Conservation (phyloP, 2,888 invertebrate species). For the Phorcus lineatus region DNA sequence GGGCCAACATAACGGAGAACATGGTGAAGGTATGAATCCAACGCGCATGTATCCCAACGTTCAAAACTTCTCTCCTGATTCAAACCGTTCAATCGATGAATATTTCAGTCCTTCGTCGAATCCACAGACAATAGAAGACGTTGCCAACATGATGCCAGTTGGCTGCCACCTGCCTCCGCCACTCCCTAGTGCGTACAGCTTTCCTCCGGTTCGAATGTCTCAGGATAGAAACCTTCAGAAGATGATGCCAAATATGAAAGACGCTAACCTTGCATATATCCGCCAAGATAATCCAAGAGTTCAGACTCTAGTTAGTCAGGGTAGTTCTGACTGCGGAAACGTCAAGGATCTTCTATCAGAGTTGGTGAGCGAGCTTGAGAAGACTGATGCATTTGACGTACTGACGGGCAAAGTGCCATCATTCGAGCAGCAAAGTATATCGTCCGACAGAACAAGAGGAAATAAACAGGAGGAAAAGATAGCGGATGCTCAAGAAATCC, state of each 20-base stretch:
- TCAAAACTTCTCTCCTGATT: no score
- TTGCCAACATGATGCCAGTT: background rate
- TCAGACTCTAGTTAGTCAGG: no score
- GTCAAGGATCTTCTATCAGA: background rate
- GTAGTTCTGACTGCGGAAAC: background rate
- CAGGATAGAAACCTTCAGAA: no score
- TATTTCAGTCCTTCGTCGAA: background rate
- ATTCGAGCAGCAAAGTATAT: no score
- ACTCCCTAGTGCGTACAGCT: background rate
- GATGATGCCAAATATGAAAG: no score
- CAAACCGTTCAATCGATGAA: background rate
- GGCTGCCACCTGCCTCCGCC: background rate
- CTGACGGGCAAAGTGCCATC: background rate
- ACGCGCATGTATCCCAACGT: background rate
- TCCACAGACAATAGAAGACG: background rate
- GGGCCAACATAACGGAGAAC: background rate
- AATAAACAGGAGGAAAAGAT: no score
- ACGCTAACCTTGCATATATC: no score
- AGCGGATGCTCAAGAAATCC: no score
- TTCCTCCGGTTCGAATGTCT: no score
- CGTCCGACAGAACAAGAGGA: no score
- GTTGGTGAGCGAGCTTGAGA: background rate
- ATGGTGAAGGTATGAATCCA: background rate
- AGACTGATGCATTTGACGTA: background rate
- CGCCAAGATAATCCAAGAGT: no score